Evolutionary conservation across 2,797 vertebrate genomes (phyloP), one percentile per base, ranked within the genome.

Genomic region (Phrynocephalus forsythii): DNA sequence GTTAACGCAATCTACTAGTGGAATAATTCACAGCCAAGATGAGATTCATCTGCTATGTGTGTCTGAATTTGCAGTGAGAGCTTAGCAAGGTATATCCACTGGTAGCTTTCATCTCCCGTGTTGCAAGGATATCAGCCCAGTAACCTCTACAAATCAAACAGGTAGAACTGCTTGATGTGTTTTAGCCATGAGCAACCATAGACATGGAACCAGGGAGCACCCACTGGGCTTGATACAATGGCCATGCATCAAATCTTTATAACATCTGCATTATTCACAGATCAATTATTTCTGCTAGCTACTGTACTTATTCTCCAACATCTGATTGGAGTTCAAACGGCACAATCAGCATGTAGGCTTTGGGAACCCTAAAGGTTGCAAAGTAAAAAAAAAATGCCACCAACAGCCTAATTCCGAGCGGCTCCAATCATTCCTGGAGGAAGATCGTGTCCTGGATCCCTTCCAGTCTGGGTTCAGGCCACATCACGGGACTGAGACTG

Each of bases 91-190:
- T 10, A 66, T 82, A 68, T 10, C 44, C 86, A 69, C 8, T 85
- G 87, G 75, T 16, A 83, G 83, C 90, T 77, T 88, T 84, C 52
- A 69, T 6, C 72, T 89, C 87, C 93, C 75, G 73, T 48, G 86
- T 48, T 66, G 78, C 28, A 56, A 86, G 22, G 10, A 48, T 83
- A 87, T 82, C 76, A 86, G 48, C 56, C 66, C 66, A 86, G 28
- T 66, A 75, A 73, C 56, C 28, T 85, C 60, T 28, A 26, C 0
- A 83, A 91, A 87, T 87, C 68, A 91, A 88, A 79, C 9, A 26
- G 77, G 33, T 44, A 69, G 81, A 76, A 87, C 10, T 79, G 28
- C 38, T 82, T 84, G 71, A 33, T 60, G 18, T 0, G 0, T 79
- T 90, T 30, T 79, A 71, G 11, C 60, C 85, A 1, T n/a, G 22